Evolutionary conservation across 92 coral and sea anemone species (phyloP).

Genomic region (Pocillopora grandis): DNA sequence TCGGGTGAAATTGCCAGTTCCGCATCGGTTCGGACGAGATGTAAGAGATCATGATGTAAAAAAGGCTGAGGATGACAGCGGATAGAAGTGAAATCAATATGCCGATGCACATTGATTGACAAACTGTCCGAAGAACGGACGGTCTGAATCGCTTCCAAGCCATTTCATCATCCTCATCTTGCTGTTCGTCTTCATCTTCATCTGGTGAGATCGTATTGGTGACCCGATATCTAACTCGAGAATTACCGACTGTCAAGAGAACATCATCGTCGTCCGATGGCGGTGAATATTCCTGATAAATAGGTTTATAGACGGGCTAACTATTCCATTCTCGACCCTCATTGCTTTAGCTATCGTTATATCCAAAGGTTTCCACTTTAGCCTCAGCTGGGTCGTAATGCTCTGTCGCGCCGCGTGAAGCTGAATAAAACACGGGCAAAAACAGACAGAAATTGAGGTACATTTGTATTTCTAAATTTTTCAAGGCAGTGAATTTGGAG

Average conservation of each 20-base stretch:
- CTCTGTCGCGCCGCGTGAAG: not conserved
- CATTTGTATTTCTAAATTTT: too few species aligned
- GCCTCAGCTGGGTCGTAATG: too few species aligned
- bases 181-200: too few species aligned
- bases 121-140: constrained; percentile 18
- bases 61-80: too few species aligned
- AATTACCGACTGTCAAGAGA: too few species aligned
- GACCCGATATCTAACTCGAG: too few species aligned
- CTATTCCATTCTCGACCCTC: constrained; percentile 28
- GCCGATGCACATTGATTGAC: not conserved
- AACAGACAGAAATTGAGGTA: too few species aligned
- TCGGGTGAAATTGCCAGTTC: not conserved
- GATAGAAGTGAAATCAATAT: too few species aligned
- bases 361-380: not conserved
- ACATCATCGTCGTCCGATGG: not conserved
- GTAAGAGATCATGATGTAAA: not conserved
- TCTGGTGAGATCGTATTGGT: too few species aligned
- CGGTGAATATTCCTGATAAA: constrained; percentile 13
- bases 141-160: constrained; percentile 35
- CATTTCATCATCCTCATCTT: not conserved
- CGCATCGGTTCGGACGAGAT: not conserved
- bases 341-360: not conserved
- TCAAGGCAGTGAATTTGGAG: too few species aligned
- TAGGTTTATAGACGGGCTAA: constrained; percentile 14
- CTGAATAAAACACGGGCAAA: not conserved